Evolutionary conservation across 2,113 vertebrate species (phyloP).

Genomic region (Etheostoma spectabile): DNA sequence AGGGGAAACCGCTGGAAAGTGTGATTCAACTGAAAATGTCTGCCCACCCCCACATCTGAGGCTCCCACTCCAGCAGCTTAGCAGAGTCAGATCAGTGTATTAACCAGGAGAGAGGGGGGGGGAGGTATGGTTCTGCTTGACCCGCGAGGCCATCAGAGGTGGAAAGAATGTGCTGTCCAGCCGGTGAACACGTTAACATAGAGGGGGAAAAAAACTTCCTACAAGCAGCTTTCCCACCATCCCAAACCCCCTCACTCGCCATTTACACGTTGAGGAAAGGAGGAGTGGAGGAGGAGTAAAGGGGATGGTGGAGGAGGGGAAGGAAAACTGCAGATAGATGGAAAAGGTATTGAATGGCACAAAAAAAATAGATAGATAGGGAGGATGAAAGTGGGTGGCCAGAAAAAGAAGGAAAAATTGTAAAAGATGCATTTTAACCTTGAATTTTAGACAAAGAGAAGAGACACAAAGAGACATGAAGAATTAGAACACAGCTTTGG

Average conservation of each 20-base stretch:
- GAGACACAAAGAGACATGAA: neutral
- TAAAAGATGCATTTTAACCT: conserved; percentile 29
- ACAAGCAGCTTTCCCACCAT: conserved; percentile 75
- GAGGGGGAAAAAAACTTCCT: conserved; percentile 62
- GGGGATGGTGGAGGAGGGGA: conserved; percentile 47
- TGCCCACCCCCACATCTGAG: conserved; percentile 36
- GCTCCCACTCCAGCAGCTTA: conserved; percentile 50
- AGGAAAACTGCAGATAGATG: conserved; percentile 61
- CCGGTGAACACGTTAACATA: conserved; percentile 81
- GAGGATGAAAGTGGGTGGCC: conserved; percentile 17
- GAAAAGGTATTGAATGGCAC: conserved; percentile 55
- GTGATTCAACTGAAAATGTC: conserved; percentile 75
- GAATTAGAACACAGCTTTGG: neutral
- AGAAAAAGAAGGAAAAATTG: conserved; percentile 3
- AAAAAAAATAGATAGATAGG: neutral
- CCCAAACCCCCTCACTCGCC: conserved; percentile 43
- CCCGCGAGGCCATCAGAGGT: conserved; percentile 80
- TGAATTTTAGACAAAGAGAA: neutral
- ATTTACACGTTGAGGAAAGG: conserved; percentile 58
- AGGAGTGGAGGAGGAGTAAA: conserved; percentile 40
- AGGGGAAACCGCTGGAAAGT: conserved; percentile 73
- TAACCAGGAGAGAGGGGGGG: conserved; percentile 16
- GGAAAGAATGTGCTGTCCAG: conserved; percentile 84
- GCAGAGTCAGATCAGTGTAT: conserved; percentile 56
- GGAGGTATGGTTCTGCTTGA: conserved; percentile 75